A percentile compares a stretch with the other conserved stretches of the same genome.
Conservation (phyloP, 2,797 vertebrate genomes). For the Austrolebias charrua region DNA sequence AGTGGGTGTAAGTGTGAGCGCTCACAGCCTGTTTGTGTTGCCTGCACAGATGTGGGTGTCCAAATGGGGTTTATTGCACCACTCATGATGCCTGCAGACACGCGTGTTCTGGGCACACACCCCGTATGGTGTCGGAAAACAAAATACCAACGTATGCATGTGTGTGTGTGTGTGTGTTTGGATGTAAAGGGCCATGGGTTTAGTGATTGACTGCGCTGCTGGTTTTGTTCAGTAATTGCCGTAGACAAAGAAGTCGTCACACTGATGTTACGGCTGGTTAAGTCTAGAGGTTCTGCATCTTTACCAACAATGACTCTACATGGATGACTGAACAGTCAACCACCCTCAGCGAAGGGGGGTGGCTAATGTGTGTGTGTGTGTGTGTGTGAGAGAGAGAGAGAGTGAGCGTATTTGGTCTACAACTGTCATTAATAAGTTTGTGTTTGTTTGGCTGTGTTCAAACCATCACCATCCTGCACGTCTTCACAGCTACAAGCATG, state of each 20-base stretch:
- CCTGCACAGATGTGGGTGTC: slow-evolving; percentile 70
- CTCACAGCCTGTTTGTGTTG: slow-evolving; percentile 68
- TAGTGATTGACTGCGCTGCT: slow-evolving; percentile 50
- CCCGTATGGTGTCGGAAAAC: slow-evolving; percentile 23
- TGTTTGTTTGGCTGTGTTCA: slow-evolving; percentile 11
- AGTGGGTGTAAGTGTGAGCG: slow-evolving; percentile 68
- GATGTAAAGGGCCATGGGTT: slow-evolving; percentile 63
- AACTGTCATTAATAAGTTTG: slow-evolving; percentile 23
- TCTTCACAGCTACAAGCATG: slow-evolving; percentile 26
- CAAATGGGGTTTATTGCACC: slow-evolving; percentile 62
- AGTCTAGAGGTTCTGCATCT: slow-evolving; percentile 74
- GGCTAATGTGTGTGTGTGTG: slow-evolving; percentile 24
- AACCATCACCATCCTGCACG: slow-evolving; percentile 13
- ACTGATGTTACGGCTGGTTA: slow-evolving; percentile 70
- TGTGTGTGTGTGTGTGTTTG: slow-evolving; percentile 8
- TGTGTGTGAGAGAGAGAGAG: slow-evolving; percentile 9
- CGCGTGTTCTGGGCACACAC: slow-evolving; percentile 24
- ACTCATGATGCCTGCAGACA: slow-evolving; percentile 42
- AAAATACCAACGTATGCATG: no score
- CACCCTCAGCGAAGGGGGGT: slow-evolving; percentile 49
- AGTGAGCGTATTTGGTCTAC: slow-evolving; percentile 23
- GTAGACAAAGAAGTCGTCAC: slow-evolving; percentile 76
- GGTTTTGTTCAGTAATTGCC: slow-evolving; percentile 75
- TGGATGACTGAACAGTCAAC: slow-evolving; percentile 67
- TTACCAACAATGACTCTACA: slow-evolving; percentile 73